A percentile compares a stretch with the other conserved stretches of the same genome.
Evolutionary conservation across 2,888 invertebrate genomes (phyloP).

Genomic region (Hydrotaea diabolus): DNA sequence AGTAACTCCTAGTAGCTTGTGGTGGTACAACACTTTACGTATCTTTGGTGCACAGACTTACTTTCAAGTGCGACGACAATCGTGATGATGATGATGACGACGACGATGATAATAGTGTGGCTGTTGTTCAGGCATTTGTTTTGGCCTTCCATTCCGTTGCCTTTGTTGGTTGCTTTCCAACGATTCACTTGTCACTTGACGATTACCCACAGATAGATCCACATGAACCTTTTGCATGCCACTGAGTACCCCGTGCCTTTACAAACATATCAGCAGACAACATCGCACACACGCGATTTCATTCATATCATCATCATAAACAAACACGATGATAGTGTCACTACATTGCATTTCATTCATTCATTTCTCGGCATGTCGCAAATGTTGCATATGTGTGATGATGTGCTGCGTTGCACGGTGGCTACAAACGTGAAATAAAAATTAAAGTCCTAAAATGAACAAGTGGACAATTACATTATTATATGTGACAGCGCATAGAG

Average conservation of each 20-base stretch:
- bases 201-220: not conserved
- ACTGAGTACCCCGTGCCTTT: not conserved
- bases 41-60: not conserved
- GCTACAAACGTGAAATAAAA: not conserved
- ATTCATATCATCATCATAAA: conserved; percentile 37
- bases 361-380: conserved; percentile 23
- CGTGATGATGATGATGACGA: not conserved
- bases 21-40: conserved; percentile 8
- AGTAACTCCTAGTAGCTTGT: not conserved
- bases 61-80: conserved; percentile 15
- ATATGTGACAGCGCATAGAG: too few relatives aligned
- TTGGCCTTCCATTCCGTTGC: not conserved
- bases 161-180: not conserved
- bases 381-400: not conserved
- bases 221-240: not conserved
- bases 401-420: not conserved
- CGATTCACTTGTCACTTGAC: conserved; percentile 29
- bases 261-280: conserved; percentile 17
- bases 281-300: not conserved
- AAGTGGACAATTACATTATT: too few relatives aligned
- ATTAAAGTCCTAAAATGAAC: too few relatives aligned
- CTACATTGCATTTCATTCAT: conserved; percentile 34
- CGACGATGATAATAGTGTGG: not conserved
- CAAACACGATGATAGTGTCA: conserved; percentile 41
- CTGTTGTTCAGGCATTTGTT: not conserved